These are phyloP conservation scores for Anas platyrhynchos DNA, from an alignment of 2,113 vertebrate species.

Conservation along the genomic window DNA sequence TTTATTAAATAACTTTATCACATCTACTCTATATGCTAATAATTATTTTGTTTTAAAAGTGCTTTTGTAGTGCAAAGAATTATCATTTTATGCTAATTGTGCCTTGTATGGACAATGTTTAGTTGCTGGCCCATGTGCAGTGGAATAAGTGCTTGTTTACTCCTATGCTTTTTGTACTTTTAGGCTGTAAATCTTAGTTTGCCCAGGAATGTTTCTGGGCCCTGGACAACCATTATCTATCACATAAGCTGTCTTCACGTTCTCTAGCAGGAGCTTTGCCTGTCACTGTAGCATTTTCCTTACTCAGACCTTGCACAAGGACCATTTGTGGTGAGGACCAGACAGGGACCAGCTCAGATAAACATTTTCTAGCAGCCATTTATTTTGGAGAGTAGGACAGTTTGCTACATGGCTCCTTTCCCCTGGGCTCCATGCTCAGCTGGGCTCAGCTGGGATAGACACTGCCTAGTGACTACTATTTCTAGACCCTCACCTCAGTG, in stretches of 20 bases:
- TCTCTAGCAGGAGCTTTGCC: neutral
- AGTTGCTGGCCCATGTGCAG: neutral
- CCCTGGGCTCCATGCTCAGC: neutral
- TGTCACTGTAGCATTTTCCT: neutral
- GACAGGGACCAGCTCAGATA: neutral
- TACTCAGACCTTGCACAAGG: neutral
- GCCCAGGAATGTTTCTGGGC: neutral
- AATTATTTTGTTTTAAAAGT: neutral
- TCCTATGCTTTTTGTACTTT: neutral
- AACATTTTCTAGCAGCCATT: neutral
- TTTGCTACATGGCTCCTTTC: fast-evolving
- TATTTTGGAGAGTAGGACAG: neutral
- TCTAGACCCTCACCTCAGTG: neutral
- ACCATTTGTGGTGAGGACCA: neutral
- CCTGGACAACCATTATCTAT: neutral
- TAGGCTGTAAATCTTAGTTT: neutral
- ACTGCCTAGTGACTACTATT: neutral
- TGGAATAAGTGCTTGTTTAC: neutral
- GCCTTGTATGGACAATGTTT: neutral
- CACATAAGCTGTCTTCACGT: neutral
- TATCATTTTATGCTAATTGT: neutral
- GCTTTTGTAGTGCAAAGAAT: neutral
- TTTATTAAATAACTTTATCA: neutral
- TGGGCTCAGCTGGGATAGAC: neutral
- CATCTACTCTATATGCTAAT: neutral